Percentiles rank a stretch among this genome's conserved stretches.
These are phyloP conservation scores for Heliconius sara DNA, from an alignment of 2,888 invertebrate species.

Conservation along the genomic window DNA sequence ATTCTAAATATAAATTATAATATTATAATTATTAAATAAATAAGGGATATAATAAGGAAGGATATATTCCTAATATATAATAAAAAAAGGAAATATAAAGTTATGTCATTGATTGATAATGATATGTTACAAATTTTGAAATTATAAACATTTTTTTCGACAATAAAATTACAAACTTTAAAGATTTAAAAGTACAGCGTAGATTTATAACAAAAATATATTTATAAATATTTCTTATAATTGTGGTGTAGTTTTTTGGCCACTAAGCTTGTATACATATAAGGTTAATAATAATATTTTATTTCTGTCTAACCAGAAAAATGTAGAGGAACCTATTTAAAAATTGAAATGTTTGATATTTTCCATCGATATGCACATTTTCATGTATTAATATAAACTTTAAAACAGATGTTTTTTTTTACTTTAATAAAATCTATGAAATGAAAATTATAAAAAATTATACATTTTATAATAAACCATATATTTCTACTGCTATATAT, in stretches of 20 bases:
- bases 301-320: too few species aligned
- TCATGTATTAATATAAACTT: constrained; percentile 11
- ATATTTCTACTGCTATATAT: neutral
- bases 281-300: neutral
- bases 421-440: too few species aligned
- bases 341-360: neutral
- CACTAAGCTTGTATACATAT: neutral
- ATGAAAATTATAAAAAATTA: neutral
- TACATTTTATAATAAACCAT: neutral
- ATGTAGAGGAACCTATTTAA: too few species aligned
- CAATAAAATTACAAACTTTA: neutral
- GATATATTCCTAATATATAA: neutral
- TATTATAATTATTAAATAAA: neutral
- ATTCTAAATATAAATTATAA: constrained; percentile 7
- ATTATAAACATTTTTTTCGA: neutral
- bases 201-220: constrained; percentile 3
- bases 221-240: neutral
- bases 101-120: neutral
- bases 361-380: constrained; percentile 11
- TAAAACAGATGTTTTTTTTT: too few species aligned
- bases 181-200: neutral
- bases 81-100: neutral
- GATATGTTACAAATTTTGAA: neutral
- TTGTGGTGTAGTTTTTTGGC: neutral
- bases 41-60: neutral